Evolutionary conservation across 2,797 vertebrate species (phyloP), one percentile per base, ranked within the genome.

Genomic region (Leucoraja ocellata): DNA sequence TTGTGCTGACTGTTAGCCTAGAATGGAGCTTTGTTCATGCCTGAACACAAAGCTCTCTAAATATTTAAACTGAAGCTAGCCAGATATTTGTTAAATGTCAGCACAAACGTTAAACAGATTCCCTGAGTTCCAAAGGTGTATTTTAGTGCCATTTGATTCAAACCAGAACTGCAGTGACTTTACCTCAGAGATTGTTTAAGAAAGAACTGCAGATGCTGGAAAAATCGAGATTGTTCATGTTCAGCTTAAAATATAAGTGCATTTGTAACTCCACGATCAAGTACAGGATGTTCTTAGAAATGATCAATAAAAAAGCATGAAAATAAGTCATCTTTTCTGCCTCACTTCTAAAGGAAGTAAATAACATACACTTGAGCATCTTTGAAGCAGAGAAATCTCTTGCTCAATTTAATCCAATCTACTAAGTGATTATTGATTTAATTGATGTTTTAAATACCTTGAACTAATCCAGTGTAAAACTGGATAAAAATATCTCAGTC

Each of bases 391-490:
- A n/a, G 63, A 58, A 84, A 61, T 61, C 54, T 13, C 61, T 84
- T 58, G 81, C 81, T 84, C 54, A 84, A 61, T 84, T 61, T 61
- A 84, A 84, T 84, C 81, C 11, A 28, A 84, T 84, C 81, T 61
- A 58, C 81, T 61, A 5, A 84, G 81, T 84, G 81, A 84, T 84
- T 61, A 84, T 84, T 84, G 54, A 61, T 84, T 84, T 84, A 84
- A 84, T 84, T 84, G 81, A 84, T 61, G 54, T 84, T 84, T 61
- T 84, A 84, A 84, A 61, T 11, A 84, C 81, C 54, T 4, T 68
- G n/a, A 7, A 68, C n/a, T 88, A 88, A 68, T 88, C 83, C 25
- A 61, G 13, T 58, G 58, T 63, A 86, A 68, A 28, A 10, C 13
- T 68, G 63, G 1, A 68, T 3, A 10, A 63, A 88, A 79, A 68